Evolutionary conservation across 2,888 invertebrate genomes (phyloP), one percentile per base, ranked within the genome.

Genomic region (Diplazon laetatorius): DNA sequence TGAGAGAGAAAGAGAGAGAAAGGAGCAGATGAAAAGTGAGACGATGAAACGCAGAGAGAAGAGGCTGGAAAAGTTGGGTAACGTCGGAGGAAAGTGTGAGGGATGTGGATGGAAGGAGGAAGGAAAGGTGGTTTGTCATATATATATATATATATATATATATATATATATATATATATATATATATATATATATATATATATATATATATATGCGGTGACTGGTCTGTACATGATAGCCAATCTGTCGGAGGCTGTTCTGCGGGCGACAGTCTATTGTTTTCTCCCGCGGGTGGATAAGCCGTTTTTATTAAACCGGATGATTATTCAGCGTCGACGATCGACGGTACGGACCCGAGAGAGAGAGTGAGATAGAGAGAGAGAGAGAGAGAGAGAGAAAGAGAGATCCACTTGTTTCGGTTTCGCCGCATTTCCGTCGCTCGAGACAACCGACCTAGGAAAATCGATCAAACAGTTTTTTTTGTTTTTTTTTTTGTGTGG

Each of bases 251-350:
- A 76, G 80, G 74, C 65, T 78, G 73, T 82, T 80, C 85, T 86
- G 87, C 85, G 70, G 85, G 77, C 87, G 88, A 88, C 87, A 87
- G 87, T 83, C 87, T 82, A 89, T 89, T 89, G 89, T 89, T 88
- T 89, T 82, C 73, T n/a, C n/a, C n/a, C n/a, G n/a, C n/a, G 46
- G 65, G 66, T 74, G 84, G 85, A 85, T 89, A 88, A 89, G 88
- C 88, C 87, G 85, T 86, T 87, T 88, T 89, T 89, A 89, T 88
- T 87, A 88, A 88, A 85, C 81, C 84, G 76, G 85, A 88, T 87
- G 85, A 87, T 88, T 88, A 88, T 88, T 84, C 83, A 80, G 84
- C 85, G 83, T 85, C 70, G 81, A 85, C 80, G 80, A 85, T 84
- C 83, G 82, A 25, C 8, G n/a, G 20, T 50, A 30, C 59, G 76